Evolutionary conservation across 2,888 invertebrate genomes (phyloP).

Genomic region (Acleris literana): DNA sequence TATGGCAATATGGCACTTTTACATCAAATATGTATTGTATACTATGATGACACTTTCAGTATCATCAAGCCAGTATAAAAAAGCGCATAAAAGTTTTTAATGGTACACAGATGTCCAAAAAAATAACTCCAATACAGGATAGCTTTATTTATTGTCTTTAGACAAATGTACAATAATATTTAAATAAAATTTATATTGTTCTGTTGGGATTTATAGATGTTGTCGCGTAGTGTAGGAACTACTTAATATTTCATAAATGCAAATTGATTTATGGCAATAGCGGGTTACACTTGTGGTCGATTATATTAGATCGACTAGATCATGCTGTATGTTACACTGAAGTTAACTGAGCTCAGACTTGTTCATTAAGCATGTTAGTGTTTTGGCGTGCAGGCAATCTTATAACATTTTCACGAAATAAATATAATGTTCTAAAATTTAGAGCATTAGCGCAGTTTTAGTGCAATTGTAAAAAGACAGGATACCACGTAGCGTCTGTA

Average conservation of each 20-base stretch:
- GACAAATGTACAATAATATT: conserved; percentile 32
- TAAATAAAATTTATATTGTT: conserved; percentile 18
- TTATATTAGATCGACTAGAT: background rate
- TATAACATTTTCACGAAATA: conserved; percentile 45
- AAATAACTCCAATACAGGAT: conserved; percentile 6
- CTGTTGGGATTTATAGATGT: conserved; percentile 21
- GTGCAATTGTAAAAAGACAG: conserved; percentile 56
- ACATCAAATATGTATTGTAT: background rate
- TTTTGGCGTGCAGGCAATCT: conserved; percentile 6
- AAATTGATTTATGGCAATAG: conserved; percentile 8
- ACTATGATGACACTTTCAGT: background rate
- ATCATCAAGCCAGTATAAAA: conserved; percentile 26
- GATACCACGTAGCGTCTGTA: conserved; percentile 54
- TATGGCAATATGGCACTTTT: background rate
- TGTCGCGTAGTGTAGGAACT: conserved; percentile 3
- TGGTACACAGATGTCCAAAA: background rate
- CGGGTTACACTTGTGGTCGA: background rate
- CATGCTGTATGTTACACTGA: background rate
- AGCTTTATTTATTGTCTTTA: conserved; percentile 30
- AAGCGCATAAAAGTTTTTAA: background rate
- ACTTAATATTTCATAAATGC: conserved; percentile 21
- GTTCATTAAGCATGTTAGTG: no score
- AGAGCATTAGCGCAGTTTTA: conserved; percentile 57
- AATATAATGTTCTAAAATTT: conserved; percentile 77
- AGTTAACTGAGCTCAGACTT: no score